These are phyloP conservation scores for Centropyge bicolor DNA, from an alignment of 2,797 vertebrate genomes.

Conservation along the genomic window DNA sequence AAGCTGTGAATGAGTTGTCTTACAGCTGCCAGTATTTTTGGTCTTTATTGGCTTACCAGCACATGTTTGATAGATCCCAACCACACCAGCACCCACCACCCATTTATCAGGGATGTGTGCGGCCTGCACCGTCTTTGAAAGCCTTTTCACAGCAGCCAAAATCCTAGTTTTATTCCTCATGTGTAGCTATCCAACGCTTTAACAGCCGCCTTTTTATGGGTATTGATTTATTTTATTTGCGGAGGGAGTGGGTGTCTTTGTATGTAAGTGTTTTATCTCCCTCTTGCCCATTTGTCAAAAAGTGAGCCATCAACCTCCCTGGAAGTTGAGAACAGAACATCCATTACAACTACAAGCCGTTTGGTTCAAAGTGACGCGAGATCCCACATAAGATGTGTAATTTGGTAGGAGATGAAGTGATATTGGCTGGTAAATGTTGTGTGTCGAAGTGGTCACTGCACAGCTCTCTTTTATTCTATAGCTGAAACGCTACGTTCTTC, in stretches of 20 bases:
- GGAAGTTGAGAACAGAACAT: constrained; percentile 61
- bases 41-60: constrained; percentile 62
- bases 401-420: constrained; percentile 54
- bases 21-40: constrained; percentile 63
- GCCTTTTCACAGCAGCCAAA: constrained; percentile 70
- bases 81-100: constrained; percentile 58
- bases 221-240: constrained; percentile 76
- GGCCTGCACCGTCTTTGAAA: constrained; percentile 49
- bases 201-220: constrained; percentile 74
- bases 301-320: constrained; percentile 59
- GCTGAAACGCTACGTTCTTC: constrained; percentile 11
- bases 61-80: constrained; percentile 69
- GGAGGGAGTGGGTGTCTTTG: constrained; percentile 52
- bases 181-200: constrained; percentile 63
- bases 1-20: constrained; percentile 63
- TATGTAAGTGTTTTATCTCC: constrained; percentile 60
- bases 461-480: constrained; percentile 28
- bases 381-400: constrained; percentile 55
- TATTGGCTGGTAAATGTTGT: constrained; percentile 60
- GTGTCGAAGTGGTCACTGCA: constrained; percentile 31
- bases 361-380: constrained; percentile 46
- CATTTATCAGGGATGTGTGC: constrained; percentile 66
- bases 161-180: constrained; percentile 64
- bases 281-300: constrained; percentile 69
- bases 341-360: constrained; percentile 47